Evolutionary conservation across 2,113 vertebrate species (phyloP).

Genomic region (Circaetus gallicus): DNA sequence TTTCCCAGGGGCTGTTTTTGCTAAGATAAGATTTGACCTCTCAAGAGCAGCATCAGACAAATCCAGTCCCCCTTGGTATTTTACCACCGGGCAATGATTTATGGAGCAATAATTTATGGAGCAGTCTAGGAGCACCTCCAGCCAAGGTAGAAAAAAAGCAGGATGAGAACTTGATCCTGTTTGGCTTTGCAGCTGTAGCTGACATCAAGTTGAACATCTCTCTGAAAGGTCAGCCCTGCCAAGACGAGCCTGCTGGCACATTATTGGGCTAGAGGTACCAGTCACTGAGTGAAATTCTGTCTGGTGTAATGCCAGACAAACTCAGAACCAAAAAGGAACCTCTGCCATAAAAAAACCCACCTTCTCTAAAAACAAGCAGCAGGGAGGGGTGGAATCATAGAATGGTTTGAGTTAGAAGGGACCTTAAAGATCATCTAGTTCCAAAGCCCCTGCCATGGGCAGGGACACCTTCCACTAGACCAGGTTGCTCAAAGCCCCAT

Average conservation of each 20-base stretch:
- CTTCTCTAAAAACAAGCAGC: background rate
- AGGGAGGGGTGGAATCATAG: no score
- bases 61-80: background rate
- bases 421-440: no score
- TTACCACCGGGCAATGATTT: background rate
- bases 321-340: background rate
- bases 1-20: background rate
- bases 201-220: background rate
- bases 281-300: background rate
- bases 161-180: background rate
- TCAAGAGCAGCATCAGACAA: background rate
- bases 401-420: no score
- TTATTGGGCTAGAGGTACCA: background rate
- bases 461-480: no score
- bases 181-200: background rate
- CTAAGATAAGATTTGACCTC: conserved; percentile 2
- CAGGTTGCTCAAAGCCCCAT: no score
- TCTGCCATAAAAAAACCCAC: background rate
- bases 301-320: background rate
- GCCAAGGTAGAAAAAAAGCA: background rate
- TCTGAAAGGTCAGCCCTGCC: background rate
- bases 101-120: conserved; percentile 14
- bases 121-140: background rate
- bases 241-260: background rate
- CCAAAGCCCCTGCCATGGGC: no score